These are phyloP conservation scores for Bombus pascuorum DNA, from an alignment of 1,140 invertebrate species.

Conservation along the genomic window DNA sequence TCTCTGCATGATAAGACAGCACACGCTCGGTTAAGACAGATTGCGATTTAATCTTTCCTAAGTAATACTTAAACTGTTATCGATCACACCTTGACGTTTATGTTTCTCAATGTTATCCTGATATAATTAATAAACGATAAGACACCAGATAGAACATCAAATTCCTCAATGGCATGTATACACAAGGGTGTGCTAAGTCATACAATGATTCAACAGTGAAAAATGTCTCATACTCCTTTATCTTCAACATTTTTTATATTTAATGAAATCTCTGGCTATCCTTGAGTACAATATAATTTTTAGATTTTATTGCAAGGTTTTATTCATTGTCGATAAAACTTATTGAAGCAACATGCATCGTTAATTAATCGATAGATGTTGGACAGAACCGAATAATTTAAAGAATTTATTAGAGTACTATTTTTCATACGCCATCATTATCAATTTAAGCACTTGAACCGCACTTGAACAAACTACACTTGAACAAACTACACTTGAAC, in stretches of 20 bases:
- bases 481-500: background rate
- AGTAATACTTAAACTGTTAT: constrained; percentile 5
- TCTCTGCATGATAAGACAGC: background rate
- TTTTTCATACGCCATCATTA: background rate
- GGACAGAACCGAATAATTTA: background rate
- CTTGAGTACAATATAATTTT: background rate
- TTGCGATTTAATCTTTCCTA: background rate
- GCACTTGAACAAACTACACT: too few relatives aligned
- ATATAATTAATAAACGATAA: constrained; percentile 31
- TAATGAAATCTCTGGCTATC: background rate
- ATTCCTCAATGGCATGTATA: background rate
- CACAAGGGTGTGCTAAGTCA: background rate
- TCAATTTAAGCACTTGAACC: background rate
- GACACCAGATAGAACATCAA: background rate
- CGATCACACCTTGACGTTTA: constrained; percentile 17
- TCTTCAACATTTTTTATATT: background rate
- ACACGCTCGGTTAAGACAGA: background rate
- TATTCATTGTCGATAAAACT: background rate
- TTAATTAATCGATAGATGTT: background rate
- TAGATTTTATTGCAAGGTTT: background rate
- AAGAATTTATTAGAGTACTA: background rate
- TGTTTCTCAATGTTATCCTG: constrained; percentile 15
- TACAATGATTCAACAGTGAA: background rate
- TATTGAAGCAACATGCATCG: background rate
- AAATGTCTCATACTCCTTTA: background rate